Evolutionary conservation across 2,797 vertebrate species (phyloP).

Genomic region (Coranthus polyacanthus): DNA sequence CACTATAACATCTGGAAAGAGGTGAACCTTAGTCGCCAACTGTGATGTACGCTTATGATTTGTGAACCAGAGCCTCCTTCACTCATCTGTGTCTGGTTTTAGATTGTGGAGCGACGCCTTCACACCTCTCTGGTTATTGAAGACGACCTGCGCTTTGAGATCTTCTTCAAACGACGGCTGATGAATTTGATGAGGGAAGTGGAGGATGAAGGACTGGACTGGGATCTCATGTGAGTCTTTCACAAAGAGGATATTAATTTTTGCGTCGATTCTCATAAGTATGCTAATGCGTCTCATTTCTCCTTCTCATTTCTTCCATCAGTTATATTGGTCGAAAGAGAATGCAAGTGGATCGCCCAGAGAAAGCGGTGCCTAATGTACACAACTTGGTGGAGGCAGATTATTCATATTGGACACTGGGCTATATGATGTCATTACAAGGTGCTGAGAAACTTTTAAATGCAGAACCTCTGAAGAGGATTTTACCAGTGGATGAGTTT

Average conservation of each 20-base stretch:
- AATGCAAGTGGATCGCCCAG: conserved; percentile 93
- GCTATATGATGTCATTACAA: conserved; percentile 91
- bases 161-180: conserved; percentile 93
- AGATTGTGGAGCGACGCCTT: conserved; percentile 87
- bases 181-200: conserved; percentile 91
- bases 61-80: neutral
- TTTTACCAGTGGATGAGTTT: conserved; percentile 94
- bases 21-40: conserved; percentile 73
- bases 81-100: conserved; percentile 20
- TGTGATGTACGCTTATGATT: neutral
- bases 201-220: conserved; percentile 85
- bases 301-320: conserved; percentile 8
- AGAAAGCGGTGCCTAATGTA: conserved; percentile 90
- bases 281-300: neutral
- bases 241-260: neutral
- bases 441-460: conserved; percentile 91
- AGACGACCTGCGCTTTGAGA: conserved; percentile 94
- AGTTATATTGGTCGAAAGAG: conserved; percentile 95
- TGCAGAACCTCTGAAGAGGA: conserved; percentile 87
- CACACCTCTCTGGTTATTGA: conserved; percentile 89
- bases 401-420: conserved; percentile 95
- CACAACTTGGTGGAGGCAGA: conserved; percentile 93
- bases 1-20: conserved; percentile 94
- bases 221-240: conserved; percentile 92
- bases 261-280: neutral